Evolutionary conservation across 1,140 invertebrate species (phyloP).

Genomic region (Notospermus geniculatus): DNA sequence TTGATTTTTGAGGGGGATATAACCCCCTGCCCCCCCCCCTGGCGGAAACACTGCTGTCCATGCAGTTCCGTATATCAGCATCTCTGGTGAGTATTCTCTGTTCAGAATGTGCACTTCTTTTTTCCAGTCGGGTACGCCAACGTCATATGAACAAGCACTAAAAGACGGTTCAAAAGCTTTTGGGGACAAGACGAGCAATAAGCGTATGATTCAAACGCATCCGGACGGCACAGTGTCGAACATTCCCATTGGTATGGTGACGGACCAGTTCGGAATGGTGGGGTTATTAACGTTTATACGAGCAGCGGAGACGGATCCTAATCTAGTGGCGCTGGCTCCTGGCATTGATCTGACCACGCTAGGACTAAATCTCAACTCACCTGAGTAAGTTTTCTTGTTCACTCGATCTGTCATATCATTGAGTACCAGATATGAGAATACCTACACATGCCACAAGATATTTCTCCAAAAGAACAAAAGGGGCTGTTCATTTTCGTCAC

Average conservation of each 20-base stretch:
- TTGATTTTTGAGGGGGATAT: too few relatives aligned
- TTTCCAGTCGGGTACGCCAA: constrained; percentile 39
- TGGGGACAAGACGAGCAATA: constrained; percentile 42
- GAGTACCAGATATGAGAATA: neutral
- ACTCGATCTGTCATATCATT: neutral
- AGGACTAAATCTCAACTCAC: constrained; percentile 95
- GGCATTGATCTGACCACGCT: constrained; percentile 96
- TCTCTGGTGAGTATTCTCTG: neutral
- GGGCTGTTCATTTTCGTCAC: neutral
- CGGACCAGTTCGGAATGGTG: constrained; percentile 99
- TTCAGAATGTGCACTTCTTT: constrained; percentile 7
- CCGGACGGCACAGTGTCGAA: constrained; percentile 92
- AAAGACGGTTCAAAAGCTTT: constrained; percentile 41
- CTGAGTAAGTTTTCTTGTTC: constrained; percentile 65
- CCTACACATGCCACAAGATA: neutral
- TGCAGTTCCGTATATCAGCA: too few relatives aligned
- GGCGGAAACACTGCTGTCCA: too few relatives aligned
- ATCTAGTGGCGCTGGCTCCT: constrained; percentile 89
- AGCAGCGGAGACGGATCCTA: constrained; percentile 94
- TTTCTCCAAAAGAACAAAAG: neutral
- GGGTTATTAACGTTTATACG: constrained; percentile 95
- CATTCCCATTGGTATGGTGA: constrained; percentile 97
- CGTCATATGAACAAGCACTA: constrained; percentile 46
- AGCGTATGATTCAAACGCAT: constrained; percentile 88
- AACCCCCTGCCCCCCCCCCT: too few relatives aligned